Evolutionary conservation across 2,797 vertebrate genomes (phyloP).

Genomic region (Sparidentex hasta): DNA sequence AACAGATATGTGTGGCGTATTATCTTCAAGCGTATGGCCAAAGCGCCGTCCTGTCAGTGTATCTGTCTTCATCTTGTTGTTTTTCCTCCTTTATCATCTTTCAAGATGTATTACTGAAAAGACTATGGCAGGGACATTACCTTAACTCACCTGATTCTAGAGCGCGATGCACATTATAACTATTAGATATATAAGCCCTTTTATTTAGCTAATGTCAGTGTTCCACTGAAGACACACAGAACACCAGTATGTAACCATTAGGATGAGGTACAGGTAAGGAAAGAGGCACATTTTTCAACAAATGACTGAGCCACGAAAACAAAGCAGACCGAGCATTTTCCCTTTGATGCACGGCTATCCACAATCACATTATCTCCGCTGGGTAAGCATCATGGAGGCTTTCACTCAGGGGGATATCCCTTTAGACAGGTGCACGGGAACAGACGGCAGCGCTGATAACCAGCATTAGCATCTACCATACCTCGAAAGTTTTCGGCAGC

Average conservation of each 20-base stretch:
- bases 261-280: neutral
- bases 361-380: conserved; percentile 50
- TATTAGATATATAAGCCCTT: neutral
- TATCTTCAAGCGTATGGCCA: conserved; percentile 24
- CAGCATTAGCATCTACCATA: conserved; percentile 27
- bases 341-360: conserved; percentile 35
- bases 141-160: neutral
- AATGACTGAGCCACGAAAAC: conserved; percentile 25
- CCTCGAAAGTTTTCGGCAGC: conserved; percentile 17
- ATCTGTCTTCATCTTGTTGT: conserved; percentile 23
- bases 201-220: conserved; percentile 4
- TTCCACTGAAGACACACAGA: neutral
- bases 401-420: conserved; percentile 33
- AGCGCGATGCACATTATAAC: conserved; percentile 17
- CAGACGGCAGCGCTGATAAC: conserved; percentile 36
- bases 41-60: conserved; percentile 28
- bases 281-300: conserved; percentile 25
- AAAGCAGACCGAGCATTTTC: conserved; percentile 39
- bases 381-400: conserved; percentile 37
- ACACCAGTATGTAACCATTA: neutral
- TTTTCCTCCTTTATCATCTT: conserved; percentile 1
- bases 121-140: neutral
- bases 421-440: conserved; percentile 60
- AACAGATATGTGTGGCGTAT: conserved; percentile 51
- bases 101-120: conserved; percentile 28